A percentile compares a stretch with the other conserved stretches of the same genome.
These are phyloP conservation scores for Leptopilina syphax DNA, from an alignment of 2,888 invertebrate species.

Conservation along the genomic window DNA sequence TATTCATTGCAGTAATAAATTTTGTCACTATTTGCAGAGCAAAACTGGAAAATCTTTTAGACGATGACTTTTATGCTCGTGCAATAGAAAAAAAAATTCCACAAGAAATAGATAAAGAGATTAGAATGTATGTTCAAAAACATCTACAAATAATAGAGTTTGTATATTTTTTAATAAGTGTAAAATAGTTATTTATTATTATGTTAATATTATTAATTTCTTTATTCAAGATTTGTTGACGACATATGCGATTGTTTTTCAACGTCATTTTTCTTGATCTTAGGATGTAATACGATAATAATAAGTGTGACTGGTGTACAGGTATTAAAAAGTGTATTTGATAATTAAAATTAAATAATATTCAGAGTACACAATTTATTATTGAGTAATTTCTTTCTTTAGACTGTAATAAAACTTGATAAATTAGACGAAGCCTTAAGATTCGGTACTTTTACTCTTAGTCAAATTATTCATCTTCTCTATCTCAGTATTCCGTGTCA, in stretches of 20 bases:
- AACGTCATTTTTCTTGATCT: background rate
- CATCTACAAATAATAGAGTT: background rate
- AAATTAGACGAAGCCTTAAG: background rate
- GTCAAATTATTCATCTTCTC: background rate
- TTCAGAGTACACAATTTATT: background rate
- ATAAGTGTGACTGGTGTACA: constrained; percentile 1
- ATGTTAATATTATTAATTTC: background rate
- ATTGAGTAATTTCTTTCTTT: background rate
- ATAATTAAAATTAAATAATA: too few relatives aligned
- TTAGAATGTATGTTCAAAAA: background rate
- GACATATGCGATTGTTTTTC: constrained; percentile 1
- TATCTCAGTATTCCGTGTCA: background rate
- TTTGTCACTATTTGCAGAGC: constrained; percentile 8
- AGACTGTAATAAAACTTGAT: background rate
- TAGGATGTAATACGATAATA: background rate
- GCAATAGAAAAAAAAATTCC: background rate
- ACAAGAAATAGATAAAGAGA: background rate
- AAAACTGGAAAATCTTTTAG: background rate
- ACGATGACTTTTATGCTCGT: too few relatives aligned
- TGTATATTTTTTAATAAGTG: background rate
- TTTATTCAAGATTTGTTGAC: background rate
- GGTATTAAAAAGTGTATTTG: background rate
- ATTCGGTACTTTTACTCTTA: background rate
- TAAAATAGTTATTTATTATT: background rate
- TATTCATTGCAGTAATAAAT: background rate